These are phyloP conservation scores for Crossaster papposus DNA, from an alignment of 53 echinoderm and acorn worm species.

Conservation along the genomic window DNA sequence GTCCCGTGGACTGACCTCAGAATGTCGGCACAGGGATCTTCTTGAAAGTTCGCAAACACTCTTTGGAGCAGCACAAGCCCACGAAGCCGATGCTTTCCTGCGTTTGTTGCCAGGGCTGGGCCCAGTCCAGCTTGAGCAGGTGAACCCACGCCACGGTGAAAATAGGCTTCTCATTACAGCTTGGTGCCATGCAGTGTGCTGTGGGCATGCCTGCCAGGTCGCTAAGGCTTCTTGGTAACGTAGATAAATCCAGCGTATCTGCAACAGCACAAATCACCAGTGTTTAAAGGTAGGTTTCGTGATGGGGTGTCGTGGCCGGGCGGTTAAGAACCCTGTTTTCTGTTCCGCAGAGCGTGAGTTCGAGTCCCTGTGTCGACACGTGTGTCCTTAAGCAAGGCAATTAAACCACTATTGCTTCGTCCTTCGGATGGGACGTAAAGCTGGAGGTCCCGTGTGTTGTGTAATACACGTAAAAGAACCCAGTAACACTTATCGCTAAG, in stretches of 20 bases:
- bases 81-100: constrained; percentile 59
- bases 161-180: constrained; percentile 62
- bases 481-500: no score
- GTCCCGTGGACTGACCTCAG: background rate
- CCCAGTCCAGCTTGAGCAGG: constrained; percentile 72
- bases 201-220: constrained; percentile 58
- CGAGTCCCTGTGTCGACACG: no score
- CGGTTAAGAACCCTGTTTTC: no score
- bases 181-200: constrained; percentile 74
- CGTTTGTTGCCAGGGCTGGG: constrained; percentile 60
- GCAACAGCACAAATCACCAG: constrained; percentile 4
- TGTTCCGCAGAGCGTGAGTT: no score
- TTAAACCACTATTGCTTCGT: no score
- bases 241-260: constrained; percentile 55
- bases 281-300: no score
- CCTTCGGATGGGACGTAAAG: no score
- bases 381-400: no score
- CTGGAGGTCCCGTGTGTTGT: no score
- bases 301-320: no score
- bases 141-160: constrained; percentile 76
- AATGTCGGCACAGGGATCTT: constrained; percentile 75
- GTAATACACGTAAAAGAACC: no score
- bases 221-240: constrained; percentile 63
- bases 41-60: constrained; percentile 69
- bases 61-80: constrained; percentile 73